Evolutionary conservation across 2,113 vertebrate species (phyloP), one percentile per base, ranked within the genome.

Genomic region (Nematolebias whitei): DNA sequence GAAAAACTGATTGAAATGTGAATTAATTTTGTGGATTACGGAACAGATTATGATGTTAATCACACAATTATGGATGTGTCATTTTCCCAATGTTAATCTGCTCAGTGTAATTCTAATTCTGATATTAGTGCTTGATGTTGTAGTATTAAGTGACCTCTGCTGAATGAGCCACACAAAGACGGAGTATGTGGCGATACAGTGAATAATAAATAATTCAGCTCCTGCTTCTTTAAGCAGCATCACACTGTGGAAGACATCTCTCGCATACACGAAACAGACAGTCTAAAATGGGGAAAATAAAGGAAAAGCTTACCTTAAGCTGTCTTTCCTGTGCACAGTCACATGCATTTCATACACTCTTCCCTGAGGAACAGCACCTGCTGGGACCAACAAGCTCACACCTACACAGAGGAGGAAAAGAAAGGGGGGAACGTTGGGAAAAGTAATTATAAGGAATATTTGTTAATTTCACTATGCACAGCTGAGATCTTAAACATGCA

Each of bases 271-370:
- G 56, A 47, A 51, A 50, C 59, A 57, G 50, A 54, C 2, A 53
- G 22, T 68, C 41, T 40, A 44, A 58, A 8, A 68, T 16, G 56
- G 2, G 44, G 54, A 32, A 41, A 58, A 68, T 19, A 56, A 78
- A 62, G 35, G 61, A 55, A 16, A 20, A 68, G 12, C 69, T 57
- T 94, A 98, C 98, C 96, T 98, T 94, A 98, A 95, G 89, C 90
- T 96, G 86, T 98, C 98, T 89, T 96, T 98, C 88, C 98, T 96
- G 93, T 98, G 96, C 71, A 99, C 96, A 26, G 96, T 98, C 93
- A 99, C 93, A 84, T 96, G 98, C 97, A 99, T 98, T 91, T 99
- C 98, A 55, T 98, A 99, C 75, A 96, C 95, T 85, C 98, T 90
- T 26, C 98, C 98, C 89, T 96, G 96, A 84, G 98, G 98, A 90